Conservation (phyloP, 1,140 invertebrate genomes). For the Daktulosphaira vitifoliae region DNA sequence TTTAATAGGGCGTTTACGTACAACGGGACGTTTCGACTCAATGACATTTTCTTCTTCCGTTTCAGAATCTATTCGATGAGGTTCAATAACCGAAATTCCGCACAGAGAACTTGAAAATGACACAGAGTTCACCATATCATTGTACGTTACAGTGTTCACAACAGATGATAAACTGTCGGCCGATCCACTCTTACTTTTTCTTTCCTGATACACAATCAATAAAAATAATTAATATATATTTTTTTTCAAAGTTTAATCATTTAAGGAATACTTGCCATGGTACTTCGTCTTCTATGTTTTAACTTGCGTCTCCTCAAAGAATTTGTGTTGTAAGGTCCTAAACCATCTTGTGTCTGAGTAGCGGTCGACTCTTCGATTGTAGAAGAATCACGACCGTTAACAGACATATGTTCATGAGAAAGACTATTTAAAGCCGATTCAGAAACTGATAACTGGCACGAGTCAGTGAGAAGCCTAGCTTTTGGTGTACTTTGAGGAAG, state of each 20-base stretch:
- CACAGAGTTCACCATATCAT: slow-evolving; percentile 41
- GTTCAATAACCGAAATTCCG: slow-evolving; percentile 38
- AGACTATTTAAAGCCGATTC: slow-evolving; percentile 70
- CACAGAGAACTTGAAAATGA: slow-evolving; percentile 52
- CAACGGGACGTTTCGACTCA: slow-evolving; percentile 16
- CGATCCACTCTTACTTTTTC: slow-evolving; percentile 54
- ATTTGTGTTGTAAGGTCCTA: slow-evolving; percentile 47
- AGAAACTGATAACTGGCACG: slow-evolving; percentile 60
- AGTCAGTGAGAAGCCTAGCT: slow-evolving; percentile 44
- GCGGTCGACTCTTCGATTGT: slow-evolving; percentile 54
- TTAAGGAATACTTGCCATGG: slow-evolving; percentile 44
- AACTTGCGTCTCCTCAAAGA: slow-evolving; percentile 54
- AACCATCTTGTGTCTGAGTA: slow-evolving; percentile 44
- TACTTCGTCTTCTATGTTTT: slow-evolving; percentile 53
- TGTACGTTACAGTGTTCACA: slow-evolving; percentile 4
- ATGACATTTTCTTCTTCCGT: slow-evolving; percentile 44
- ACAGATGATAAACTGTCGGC: slow-evolving; percentile 43
- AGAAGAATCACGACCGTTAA: slow-evolving; percentile 42
- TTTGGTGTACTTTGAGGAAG: slow-evolving; percentile 38
- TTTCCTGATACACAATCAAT: slow-evolving; percentile 42
- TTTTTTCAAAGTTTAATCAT: too few relatives aligned
- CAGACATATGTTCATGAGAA: slow-evolving; percentile 23
- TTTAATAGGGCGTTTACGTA: slow-evolving; percentile 39
- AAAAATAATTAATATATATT: slow-evolving; percentile 18
- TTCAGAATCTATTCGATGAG: slow-evolving; percentile 42